Conservation (phyloP, 2,797 vertebrate genomes). For the Rhabdomys pumilio region DNA sequence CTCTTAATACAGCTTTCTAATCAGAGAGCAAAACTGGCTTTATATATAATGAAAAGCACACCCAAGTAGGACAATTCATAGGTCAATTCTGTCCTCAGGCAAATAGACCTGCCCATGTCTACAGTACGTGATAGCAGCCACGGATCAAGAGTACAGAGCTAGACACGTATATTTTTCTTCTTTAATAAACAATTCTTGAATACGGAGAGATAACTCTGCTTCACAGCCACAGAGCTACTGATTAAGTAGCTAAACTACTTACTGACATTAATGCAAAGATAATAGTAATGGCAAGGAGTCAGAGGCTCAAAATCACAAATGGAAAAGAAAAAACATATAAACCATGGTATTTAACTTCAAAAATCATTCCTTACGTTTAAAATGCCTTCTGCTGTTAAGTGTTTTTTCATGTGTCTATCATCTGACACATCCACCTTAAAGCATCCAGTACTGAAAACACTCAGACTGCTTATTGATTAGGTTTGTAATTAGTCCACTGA, state of each 20-base stretch:
- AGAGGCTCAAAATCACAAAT: not conserved
- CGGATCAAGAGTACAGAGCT: not conserved
- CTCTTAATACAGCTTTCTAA: not conserved
- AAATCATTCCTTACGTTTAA: not conserved
- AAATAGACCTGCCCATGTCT: not conserved
- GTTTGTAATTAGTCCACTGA: not conserved
- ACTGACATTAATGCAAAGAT: not conserved
- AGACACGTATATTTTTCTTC: not conserved
- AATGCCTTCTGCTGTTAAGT: not conserved
- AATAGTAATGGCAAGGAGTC: not conserved
- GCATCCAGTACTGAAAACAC: not conserved
- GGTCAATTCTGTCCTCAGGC: not conserved
- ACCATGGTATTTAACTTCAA: slow-evolving; percentile 4
- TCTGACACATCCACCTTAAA: not conserved
- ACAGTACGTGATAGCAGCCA: not conserved
- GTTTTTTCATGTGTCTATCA: not conserved
- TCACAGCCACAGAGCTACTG: not conserved
- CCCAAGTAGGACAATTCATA: not conserved
- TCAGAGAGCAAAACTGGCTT: not conserved
- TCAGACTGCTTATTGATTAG: not conserved
- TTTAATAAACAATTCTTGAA: not conserved
- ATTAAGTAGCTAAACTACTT: not conserved
- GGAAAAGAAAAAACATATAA: not conserved
- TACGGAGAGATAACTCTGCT: not conserved
- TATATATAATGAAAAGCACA: not conserved